Conservation (phyloP, 2,888 invertebrate genomes). For the Andrena trimmerana region DNA sequence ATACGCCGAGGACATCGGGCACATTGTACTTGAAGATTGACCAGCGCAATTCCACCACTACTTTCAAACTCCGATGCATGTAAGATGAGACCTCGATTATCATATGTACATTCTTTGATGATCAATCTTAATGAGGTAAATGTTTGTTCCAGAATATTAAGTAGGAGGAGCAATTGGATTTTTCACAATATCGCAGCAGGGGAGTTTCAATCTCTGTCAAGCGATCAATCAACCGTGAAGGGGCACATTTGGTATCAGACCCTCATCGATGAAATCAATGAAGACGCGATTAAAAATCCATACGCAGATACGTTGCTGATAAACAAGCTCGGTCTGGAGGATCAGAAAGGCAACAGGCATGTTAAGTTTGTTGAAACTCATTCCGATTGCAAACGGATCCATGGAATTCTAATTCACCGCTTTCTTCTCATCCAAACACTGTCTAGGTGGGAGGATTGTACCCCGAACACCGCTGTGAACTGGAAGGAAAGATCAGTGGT, state of each 20-base stretch:
- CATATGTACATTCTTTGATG: not conserved
- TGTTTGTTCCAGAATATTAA: constrained; percentile 70
- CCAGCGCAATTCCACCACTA: constrained; percentile 83
- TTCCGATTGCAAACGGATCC: not conserved
- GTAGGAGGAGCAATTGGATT: constrained; percentile 66
- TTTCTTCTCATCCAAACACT: constrained; percentile 8
- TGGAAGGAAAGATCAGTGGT: constrained; percentile 62
- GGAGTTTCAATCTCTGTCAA: constrained; percentile 68
- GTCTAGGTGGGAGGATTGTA: constrained; percentile 78
- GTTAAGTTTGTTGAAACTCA: constrained; percentile 9
- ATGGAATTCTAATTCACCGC: not conserved
- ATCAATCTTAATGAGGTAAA: not conserved
- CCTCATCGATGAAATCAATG: constrained; percentile 57
- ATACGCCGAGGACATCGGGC: constrained; percentile 85
- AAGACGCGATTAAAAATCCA: constrained; percentile 59
- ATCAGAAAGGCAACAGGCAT: constrained; percentile 80
- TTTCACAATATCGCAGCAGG: constrained; percentile 79
- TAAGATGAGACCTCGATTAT: constrained; percentile 77
- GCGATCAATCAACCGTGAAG: constrained; percentile 62
- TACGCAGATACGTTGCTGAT: constrained; percentile 69
- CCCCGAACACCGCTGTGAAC: constrained; percentile 65
- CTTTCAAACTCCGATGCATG: constrained; percentile 86
- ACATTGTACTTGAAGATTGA: constrained; percentile 84
- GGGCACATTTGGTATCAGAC: constrained; percentile 75
- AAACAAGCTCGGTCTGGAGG: constrained; percentile 77